phyloP scores from a whole-genome alignment of 2,113 vertebrate species.

The Labeo catla region DNA sequence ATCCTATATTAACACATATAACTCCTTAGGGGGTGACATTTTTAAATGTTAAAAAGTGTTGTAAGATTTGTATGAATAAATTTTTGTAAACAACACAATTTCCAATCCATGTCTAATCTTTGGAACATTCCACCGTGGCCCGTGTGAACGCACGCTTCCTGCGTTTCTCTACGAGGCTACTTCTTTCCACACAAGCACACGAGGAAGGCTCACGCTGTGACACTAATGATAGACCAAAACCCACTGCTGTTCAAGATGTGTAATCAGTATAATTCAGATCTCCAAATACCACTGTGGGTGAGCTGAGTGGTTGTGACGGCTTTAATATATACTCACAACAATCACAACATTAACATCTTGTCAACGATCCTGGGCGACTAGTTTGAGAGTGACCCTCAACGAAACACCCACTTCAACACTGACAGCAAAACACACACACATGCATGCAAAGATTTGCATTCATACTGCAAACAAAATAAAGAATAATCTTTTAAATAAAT shows the following conservation, averaged over 20 bases:
- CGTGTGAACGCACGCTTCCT: constrained; percentile 1
- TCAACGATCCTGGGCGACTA: not conserved
- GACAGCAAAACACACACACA: not conserved
- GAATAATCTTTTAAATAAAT: not conserved
- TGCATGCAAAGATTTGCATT: not conserved
- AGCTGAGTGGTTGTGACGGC: constrained; percentile 20
- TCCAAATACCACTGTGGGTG: constrained; percentile 14
- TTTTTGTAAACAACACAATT: constrained; percentile 98
- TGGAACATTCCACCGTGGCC: constrained; percentile 68
- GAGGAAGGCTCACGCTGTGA: constrained; percentile 25
- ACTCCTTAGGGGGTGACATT: constrained; percentile 88
- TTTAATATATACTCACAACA: constrained; percentile 4
- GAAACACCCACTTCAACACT: constrained; percentile 9
- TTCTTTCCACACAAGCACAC: constrained; percentile 21
- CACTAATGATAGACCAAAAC: constrained; percentile 39
- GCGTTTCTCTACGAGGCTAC: not conserved
- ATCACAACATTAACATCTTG: constrained; percentile 23
- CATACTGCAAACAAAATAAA: not conserved
- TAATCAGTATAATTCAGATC: constrained; percentile 40
- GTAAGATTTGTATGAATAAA: constrained; percentile 99
- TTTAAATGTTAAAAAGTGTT: constrained; percentile 97
- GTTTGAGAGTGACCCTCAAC: not conserved
- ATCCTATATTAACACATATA: constrained; percentile 84
- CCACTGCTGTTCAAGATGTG: constrained; percentile 35
- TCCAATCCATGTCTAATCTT: constrained; percentile 90